These are phyloP conservation scores for Nowickia ferox DNA, from an alignment of 2,888 invertebrate species.

Conservation along the genomic window DNA sequence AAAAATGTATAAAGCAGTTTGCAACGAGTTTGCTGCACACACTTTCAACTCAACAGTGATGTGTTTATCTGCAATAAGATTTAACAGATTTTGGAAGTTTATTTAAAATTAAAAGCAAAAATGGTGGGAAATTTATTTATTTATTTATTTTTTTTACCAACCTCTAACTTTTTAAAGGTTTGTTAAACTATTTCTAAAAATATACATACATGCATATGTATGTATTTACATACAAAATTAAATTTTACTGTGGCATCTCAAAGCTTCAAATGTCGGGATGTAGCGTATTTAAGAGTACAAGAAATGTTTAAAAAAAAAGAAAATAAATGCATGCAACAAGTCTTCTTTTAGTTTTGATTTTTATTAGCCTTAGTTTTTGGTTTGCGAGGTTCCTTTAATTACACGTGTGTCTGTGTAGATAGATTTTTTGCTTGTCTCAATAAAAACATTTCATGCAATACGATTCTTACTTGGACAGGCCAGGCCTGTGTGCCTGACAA, in stretches of 20 bases:
- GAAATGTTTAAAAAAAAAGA: not conserved
- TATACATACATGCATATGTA: no score
- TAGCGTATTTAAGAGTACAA: slow-evolving; percentile 22
- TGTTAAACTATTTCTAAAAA: not conserved
- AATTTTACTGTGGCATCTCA: not conserved
- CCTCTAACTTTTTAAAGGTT: not conserved
- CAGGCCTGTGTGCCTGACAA: slow-evolving; percentile 34
- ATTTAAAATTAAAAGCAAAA: slow-evolving; percentile 11
- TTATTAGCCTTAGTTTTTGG: slow-evolving; percentile 17
- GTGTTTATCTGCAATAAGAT: slow-evolving; percentile 12
- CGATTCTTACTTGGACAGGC: slow-evolving; percentile 47
- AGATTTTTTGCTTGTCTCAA: slow-evolving; percentile 21
- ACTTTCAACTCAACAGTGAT: slow-evolving; percentile 13
- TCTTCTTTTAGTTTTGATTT: slow-evolving; percentile 9
- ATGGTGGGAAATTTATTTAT: slow-evolving; percentile 31
- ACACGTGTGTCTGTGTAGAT: slow-evolving; percentile 53
- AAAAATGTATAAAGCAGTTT: slow-evolving; percentile 33
- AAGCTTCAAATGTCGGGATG: not conserved
- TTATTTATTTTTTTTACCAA: not conserved
- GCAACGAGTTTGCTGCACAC: slow-evolving; percentile 50
- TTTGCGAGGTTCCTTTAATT: slow-evolving; percentile 55
- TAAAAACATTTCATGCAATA: slow-evolving; percentile 50
- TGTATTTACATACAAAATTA: no score
- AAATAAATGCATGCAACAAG: not conserved
- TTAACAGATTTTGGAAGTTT: slow-evolving; percentile 24